phyloP scores from a whole-genome alignment of 2,797 vertebrate species.

The Spizella passerina region DNA sequence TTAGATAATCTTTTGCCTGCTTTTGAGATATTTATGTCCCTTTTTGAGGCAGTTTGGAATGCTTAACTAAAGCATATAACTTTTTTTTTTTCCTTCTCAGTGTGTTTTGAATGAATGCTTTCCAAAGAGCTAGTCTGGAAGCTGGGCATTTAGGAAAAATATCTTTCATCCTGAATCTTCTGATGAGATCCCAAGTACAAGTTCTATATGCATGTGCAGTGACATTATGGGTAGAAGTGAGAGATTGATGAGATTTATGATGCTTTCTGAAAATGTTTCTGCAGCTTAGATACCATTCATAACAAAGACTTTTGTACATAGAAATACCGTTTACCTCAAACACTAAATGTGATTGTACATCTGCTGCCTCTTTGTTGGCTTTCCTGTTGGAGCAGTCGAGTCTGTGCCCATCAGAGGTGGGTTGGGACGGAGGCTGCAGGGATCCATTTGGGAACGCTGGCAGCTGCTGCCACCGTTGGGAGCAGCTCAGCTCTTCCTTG shows the following conservation, averaged over 20 bases:
- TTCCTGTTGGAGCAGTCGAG: neutral
- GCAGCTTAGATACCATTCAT: neutral
- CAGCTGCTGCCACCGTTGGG: neutral
- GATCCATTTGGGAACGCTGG: neutral
- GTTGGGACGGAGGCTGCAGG: rapidly evolving
- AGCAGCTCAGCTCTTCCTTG: neutral
- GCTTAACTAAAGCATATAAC: neutral
- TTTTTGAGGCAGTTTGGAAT: neutral
- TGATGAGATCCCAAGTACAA: neutral
- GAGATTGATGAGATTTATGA: neutral
- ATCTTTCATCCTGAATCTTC: neutral
- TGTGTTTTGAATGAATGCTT: neutral
- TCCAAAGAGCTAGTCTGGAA: neutral
- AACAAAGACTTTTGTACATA: neutral
- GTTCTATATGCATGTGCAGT: neutral
- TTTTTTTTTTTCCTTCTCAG: neutral
- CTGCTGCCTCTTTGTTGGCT: neutral
- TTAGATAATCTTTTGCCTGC: neutral
- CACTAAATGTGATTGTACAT: neutral
- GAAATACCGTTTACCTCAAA: neutral
- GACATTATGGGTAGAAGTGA: neutral
- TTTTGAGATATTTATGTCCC: neutral
- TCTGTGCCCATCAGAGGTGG: neutral
- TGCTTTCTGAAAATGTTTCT: neutral
- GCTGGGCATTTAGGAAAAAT: neutral